Evolutionary conservation across 2,797 vertebrate species (phyloP).

Genomic region (Echeneis naucrates): DNA sequence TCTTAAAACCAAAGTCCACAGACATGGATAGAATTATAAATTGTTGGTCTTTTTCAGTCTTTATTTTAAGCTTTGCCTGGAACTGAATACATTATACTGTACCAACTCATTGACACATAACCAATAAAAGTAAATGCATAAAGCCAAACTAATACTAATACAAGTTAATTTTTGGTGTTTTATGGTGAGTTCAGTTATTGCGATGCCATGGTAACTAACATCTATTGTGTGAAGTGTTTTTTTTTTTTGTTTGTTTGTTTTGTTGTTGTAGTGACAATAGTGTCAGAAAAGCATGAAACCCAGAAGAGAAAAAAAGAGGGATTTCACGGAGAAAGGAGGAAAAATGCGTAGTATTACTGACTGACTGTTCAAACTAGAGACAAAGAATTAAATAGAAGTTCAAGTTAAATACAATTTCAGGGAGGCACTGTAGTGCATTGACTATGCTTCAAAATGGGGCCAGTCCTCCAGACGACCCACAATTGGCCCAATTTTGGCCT

Average conservation of each 20-base stretch:
- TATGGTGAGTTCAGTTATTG: background rate
- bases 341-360: background rate
- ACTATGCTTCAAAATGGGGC: slow-evolving; percentile 22
- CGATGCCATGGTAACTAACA: slow-evolving; percentile 2
- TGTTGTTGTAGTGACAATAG: no score
- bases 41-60: background rate
- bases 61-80: slow-evolving; percentile 2
- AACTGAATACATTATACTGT: slow-evolving; percentile 8
- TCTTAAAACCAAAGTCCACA: slow-evolving; percentile 24
- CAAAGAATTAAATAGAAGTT: slow-evolving; percentile 10
- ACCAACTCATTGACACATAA: background rate
- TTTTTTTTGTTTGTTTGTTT: no score
- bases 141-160: background rate
- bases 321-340: background rate
- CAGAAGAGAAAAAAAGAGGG: background rate
- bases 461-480: slow-evolving; percentile 29
- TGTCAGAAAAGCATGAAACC: slow-evolving; percentile 2
- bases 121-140: slow-evolving; percentile 3
- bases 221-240: background rate
- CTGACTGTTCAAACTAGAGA: slow-evolving; percentile 13
- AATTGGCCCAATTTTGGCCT: slow-evolving; percentile 20
- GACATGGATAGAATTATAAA: slow-evolving; percentile 44
- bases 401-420: slow-evolving; percentile 16
- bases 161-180: background rate
- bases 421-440: slow-evolving; percentile 1